Conservation (phyloP, 2,113 vertebrate species). For the Notothenia coriiceps region DNA sequence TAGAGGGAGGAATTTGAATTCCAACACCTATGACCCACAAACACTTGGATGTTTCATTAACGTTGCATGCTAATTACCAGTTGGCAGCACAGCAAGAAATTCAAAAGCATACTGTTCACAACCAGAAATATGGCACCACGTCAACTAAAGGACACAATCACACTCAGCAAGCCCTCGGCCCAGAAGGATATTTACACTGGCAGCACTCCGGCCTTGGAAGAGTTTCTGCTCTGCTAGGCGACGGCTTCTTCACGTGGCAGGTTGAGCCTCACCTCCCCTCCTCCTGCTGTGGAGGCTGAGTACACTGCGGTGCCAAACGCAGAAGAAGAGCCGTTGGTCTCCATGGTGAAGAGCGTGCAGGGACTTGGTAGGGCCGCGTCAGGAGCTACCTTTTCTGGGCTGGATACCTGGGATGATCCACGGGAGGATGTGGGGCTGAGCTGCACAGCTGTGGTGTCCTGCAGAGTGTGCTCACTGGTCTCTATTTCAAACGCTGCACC, state of each 20-base stretch:
- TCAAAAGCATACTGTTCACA: constrained; percentile 56
- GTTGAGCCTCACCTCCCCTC: constrained; percentile 79
- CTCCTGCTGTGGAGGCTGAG: constrained; percentile 72
- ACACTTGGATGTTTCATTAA: constrained; percentile 32
- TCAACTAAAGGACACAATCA: constrained; percentile 57
- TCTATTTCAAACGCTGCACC: constrained; percentile 93
- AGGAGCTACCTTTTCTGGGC: constrained; percentile 74
- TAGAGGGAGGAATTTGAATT: constrained; percentile 69
- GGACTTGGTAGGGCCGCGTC: constrained; percentile 40
- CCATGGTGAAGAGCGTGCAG: constrained; percentile 82
- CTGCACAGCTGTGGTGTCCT: constrained; percentile 96
- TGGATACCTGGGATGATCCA: constrained; percentile 89
- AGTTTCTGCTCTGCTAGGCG: constrained; percentile 59
- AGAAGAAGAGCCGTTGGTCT: constrained; percentile 71
- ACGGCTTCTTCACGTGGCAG: constrained; percentile 77
- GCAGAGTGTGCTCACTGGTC: constrained; percentile 95
- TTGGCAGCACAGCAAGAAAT: constrained; percentile 56
- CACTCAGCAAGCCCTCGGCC: constrained; percentile 45
- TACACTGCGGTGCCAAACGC: constrained; percentile 64
- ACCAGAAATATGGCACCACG: constrained; percentile 61
- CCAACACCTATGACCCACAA: constrained; percentile 48
- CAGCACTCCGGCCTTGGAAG: constrained; percentile 25
- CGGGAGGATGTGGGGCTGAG: constrained; percentile 93
- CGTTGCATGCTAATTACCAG: constrained; percentile 69
- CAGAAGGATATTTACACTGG: constrained; percentile 66